A percentile compares a stretch with the other conserved stretches of the same genome.
Conservation (phyloP, 64 coral and sea anemone species). For the Pachyseris speciosa region DNA sequence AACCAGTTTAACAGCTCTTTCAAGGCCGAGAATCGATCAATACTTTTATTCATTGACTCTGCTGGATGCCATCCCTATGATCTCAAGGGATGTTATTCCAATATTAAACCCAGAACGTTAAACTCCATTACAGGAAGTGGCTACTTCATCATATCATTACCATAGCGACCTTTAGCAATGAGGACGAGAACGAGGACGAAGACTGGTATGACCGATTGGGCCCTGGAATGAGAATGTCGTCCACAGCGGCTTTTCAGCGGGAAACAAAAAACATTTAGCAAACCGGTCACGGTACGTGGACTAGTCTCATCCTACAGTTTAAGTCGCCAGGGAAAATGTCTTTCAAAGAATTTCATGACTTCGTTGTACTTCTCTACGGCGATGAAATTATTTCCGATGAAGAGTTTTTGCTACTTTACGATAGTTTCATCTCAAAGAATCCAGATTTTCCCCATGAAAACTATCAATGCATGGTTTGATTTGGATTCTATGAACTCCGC, state of each 20-base stretch:
- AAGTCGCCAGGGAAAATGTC: background rate
- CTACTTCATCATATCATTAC: no score
- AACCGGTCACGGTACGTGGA: conserved; percentile 10
- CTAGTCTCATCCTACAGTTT: background rate
- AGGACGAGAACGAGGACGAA: no score
- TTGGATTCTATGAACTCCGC: conserved; percentile 9
- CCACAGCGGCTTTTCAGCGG: background rate
- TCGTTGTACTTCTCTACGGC: conserved; percentile 2
- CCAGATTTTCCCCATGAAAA: conserved; percentile 37
- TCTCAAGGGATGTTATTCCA: conserved; percentile 51
- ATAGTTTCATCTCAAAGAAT: conserved; percentile 19
- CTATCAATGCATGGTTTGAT: conserved; percentile 22
- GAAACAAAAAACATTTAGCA: conserved; percentile 17
- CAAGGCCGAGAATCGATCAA: conserved; percentile 45
- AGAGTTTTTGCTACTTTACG: conserved; percentile 42
- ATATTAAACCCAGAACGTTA: no score
- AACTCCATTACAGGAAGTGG: no score
- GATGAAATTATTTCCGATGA: conserved; percentile 32
- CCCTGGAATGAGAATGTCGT: no score
- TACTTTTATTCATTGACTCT: conserved; percentile 66
- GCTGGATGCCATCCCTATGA: conserved; percentile 48
- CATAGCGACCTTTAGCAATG: no score
- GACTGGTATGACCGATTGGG: no score
- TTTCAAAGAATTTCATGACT: background rate
- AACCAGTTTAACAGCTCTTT: conserved; percentile 58